Conservation (phyloP, 2,888 invertebrate genomes). For the Lacanobia wlatinum region DNA sequence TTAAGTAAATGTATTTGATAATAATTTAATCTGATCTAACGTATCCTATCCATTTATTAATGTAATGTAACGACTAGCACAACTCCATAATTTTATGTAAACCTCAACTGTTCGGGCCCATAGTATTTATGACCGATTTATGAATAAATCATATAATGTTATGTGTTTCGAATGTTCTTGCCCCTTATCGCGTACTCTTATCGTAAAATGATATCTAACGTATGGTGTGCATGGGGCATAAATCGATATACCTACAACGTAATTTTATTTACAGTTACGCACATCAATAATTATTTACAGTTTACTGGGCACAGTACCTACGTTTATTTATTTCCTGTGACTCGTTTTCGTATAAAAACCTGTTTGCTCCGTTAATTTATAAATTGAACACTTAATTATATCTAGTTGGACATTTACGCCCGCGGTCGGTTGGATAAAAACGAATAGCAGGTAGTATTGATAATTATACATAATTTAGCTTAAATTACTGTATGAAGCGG, state of each 20-base stretch:
- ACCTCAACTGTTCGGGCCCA: constrained; percentile 28
- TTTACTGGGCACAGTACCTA: constrained; percentile 47
- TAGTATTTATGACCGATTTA: constrained; percentile 41
- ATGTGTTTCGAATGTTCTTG: constrained; percentile 51
- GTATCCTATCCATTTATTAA: constrained; percentile 17
- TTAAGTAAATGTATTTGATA: constrained; percentile 33
- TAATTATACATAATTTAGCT: constrained; percentile 76
- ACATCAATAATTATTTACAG: constrained; percentile 52
- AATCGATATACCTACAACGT: constrained; percentile 49
- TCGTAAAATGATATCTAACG: constrained; percentile 57
- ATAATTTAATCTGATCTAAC: constrained; percentile 30
- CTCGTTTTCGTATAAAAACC: constrained; percentile 69
- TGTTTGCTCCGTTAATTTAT: constrained; percentile 75
- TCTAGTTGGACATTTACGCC: constrained; percentile 72
- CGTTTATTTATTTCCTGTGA: constrained; percentile 62
- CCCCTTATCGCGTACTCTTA: constrained; percentile 50
- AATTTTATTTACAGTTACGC: constrained; percentile 54
- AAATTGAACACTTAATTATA: constrained; percentile 82
- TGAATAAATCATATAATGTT: constrained; percentile 58
- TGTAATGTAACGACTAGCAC: constrained; percentile 23
- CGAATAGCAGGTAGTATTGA: constrained; percentile 73
- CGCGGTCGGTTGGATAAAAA: constrained; percentile 73
- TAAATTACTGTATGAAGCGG: constrained; percentile 70
- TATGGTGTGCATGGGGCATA: constrained; percentile 48
- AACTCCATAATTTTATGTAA: constrained; percentile 36